Base-by-base conservation (phyloP, 1,140 invertebrate genomes). In the Sitodiplosis mosellana region DNA sequence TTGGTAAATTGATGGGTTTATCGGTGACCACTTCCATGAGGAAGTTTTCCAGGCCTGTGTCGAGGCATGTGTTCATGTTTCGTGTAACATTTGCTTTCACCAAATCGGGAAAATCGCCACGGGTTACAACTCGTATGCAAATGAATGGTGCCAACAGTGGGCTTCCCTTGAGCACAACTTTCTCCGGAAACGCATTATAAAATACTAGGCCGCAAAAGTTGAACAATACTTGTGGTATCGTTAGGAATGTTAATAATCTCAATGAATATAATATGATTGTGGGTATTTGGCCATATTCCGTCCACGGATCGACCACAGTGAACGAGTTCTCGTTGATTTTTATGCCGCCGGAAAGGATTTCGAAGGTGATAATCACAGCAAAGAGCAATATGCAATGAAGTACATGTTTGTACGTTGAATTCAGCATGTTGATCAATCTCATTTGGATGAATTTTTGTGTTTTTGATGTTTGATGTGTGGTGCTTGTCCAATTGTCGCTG, bases 1-100 rank as follows among this genome's bases (percentile, higher is more conserved):
- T 69, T 1, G 80, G 67, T 33, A 91, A 61, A 53, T 82, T 77
- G 20, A 94, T 71, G 2, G 77, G 72, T 66, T 90, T 93, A 61
- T 98, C 94, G 11, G 90, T 94, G 0, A 97, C 93, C 18, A 98
- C 90, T 74, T 98, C 92, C 54, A 98, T 85, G 49, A 96, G 78
- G 60, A 95, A 99, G 63, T 97, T 95, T 64, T 96, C 89, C 37
- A 98, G 66, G 6, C 92, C 92, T 5, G 87, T 81, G 59, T 89
- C 81, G 45, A 81, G 67, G 59, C 93, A 97, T 42, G 80, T 83
- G 54, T 87, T 82, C 63, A 96, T 77, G 64, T 99, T 99, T 49
- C 83, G 74, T 33, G 72, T 68, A 1, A 97, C 86, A 74, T 96
- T 97, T 40, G 76, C 76, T 60, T 80, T 79, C 0, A 98, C 91